Evolutionary conservation across 1,140 invertebrate genomes (phyloP), one percentile per base, ranked within the genome.

Genomic region (Andrena cerasifolii): DNA sequence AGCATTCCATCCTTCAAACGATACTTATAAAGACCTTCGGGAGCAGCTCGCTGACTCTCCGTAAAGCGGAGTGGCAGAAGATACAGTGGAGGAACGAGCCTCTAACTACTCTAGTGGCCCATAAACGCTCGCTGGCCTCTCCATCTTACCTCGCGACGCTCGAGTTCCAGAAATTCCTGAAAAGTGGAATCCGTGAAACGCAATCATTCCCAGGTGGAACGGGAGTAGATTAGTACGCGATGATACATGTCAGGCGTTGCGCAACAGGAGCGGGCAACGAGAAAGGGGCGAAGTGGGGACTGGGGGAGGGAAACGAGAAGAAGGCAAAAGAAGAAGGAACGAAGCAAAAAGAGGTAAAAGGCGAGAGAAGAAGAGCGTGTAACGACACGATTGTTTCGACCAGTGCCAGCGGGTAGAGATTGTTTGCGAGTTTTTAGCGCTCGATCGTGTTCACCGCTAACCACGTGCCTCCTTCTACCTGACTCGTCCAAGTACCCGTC

Each of bases 171-270:
- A 67, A 49, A 85, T 78, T 74, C 65, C 68, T 70, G 56, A 78
- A 84, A 84, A 62, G 40, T 72, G 70, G 68, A 78, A 74, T 84
- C 81, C 78, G 72, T 75, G 82, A 79, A 85, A 63, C 56, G 78
- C 43, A 31, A 80, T 80, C 80, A 78, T 78, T 68, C 56, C 28
- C 45, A 8, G 7, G 51, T 16, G 24, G 14, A 18, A 14, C 4
- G 14, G n/a, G 73, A 3, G 21, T 24, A 45, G 56, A 40, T n/a
- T 21, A 47, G 31, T 47, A 65, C 8, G 10, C 31, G 47, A 10
- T 2, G 5, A 6, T 21, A 45, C 33, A 36, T 54, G 71, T 54
- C 36, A 18, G 59, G 10, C 21, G 21, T 5, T 24, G 43, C 28
- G 7, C 12, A n/a, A 21, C 8, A 10, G 40, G 31, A 21, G 3